Conservation (phyloP, 1,140 invertebrate species). For the Diabrotica virgifera region DNA sequence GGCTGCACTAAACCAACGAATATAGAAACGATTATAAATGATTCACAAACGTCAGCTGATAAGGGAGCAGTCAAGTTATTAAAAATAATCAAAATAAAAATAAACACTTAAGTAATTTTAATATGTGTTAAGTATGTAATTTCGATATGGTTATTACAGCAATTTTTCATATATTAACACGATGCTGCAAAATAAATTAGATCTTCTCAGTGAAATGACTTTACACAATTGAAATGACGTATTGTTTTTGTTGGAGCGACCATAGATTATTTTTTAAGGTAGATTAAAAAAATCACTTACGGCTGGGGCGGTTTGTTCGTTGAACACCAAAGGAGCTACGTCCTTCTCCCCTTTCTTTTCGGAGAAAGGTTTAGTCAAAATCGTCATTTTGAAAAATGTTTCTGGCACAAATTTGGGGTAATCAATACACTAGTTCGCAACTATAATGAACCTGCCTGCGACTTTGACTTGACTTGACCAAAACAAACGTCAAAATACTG, state of each 20-base stretch:
- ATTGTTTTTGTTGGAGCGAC: constrained; percentile 2
- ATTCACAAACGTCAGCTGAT: background rate
- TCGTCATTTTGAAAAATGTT: constrained; percentile 54
- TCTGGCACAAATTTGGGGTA: background rate
- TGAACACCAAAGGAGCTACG: constrained; percentile 58
- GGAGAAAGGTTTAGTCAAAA: constrained; percentile 63
- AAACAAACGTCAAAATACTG: constrained; percentile 5
- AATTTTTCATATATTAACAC: no score
- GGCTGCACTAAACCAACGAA: no score
- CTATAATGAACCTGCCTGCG: background rate
- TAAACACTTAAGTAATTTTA: background rate
- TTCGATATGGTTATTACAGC: no score
- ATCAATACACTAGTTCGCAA: background rate
- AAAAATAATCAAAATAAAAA: no score
- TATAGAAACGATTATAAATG: background rate
- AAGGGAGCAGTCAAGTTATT: no score
- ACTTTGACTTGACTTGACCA: background rate
- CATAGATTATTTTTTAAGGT: background rate
- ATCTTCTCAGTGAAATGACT: background rate
- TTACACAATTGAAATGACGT: background rate
- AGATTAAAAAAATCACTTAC: constrained; percentile 21
- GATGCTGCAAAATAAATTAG: no score
- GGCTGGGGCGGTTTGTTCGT: constrained; percentile 19
- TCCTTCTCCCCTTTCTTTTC: constrained; percentile 65
- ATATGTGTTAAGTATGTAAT: no score